These are phyloP conservation scores for Acanthopleura granulata DNA, from an alignment of 2,888 invertebrate genomes.

Conservation along the genomic window DNA sequence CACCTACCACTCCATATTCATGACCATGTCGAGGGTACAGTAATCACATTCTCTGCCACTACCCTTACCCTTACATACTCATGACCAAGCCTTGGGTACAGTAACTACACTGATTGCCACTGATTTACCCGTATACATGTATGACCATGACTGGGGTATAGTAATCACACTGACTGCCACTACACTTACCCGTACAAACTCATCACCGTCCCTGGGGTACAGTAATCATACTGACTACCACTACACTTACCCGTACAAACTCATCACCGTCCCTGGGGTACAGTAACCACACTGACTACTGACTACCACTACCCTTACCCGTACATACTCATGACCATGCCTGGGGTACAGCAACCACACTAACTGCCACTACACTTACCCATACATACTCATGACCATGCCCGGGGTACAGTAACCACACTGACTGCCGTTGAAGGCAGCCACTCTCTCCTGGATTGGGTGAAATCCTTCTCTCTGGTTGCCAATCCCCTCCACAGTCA, in stretches of 20 bases:
- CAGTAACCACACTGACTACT: background rate
- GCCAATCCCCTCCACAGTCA: slow-evolving; percentile 81
- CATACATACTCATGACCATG: slow-evolving; percentile 97
- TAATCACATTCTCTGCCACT: background rate
- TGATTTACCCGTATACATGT: background rate
- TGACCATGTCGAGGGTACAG: background rate
- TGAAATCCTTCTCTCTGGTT: slow-evolving; percentile 77
- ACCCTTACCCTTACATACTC: slow-evolving; percentile 1
- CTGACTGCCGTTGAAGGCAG: slow-evolving; percentile 79
- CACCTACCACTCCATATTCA: background rate
- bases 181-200: slow-evolving; percentile 73
- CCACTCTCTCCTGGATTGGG: slow-evolving; percentile 77
- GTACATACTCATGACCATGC: slow-evolving; percentile 9
- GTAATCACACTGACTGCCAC: background rate
- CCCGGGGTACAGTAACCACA: slow-evolving; percentile 91
- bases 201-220: background rate
- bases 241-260: background rate
- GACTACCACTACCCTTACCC: too few relatives aligned
- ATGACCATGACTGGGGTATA: background rate
- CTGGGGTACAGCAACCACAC: background rate
- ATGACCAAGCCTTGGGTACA: background rate
- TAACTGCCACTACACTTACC: slow-evolving; percentile 2
- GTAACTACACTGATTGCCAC: background rate
- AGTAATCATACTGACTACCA: background rate
- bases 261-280: background rate